Evolutionary conservation across 2,888 invertebrate genomes (phyloP).

Genomic region (Phaonia tiefii): DNA sequence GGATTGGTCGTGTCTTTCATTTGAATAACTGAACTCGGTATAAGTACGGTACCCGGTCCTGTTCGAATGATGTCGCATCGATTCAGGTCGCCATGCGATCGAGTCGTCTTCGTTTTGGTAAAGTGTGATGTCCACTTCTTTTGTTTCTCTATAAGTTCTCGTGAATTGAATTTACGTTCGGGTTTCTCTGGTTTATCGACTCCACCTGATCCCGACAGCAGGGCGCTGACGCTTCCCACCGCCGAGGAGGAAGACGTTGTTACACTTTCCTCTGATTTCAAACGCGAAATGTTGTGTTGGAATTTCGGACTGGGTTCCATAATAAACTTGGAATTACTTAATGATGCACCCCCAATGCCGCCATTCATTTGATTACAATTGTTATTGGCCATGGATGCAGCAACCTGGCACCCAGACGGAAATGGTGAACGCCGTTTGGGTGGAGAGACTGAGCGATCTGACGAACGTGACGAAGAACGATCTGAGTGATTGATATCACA

Average conservation of each 20-base stretch:
- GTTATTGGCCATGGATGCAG: conserved; percentile 76
- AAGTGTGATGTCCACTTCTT: conserved; percentile 96
- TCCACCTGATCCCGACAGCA: conserved; percentile 32
- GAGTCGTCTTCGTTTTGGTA: conserved; percentile 86
- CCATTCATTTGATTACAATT: conserved; percentile 79
- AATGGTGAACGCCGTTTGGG: conserved; percentile 79
- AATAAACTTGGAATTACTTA: conserved; percentile 76
- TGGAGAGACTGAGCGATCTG: conserved; percentile 80
- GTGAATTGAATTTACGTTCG: conserved; percentile 90
- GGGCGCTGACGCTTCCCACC: conserved; percentile 47
- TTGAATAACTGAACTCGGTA: conserved; percentile 79
- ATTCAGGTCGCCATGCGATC: conserved; percentile 85
- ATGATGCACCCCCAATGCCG: conserved; percentile 72
- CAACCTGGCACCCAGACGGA: conserved; percentile 75
- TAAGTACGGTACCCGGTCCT: conserved; percentile 82
- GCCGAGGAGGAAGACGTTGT: conserved; percentile 41
- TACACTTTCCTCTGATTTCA: conserved; percentile 82
- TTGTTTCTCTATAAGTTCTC: conserved; percentile 93
- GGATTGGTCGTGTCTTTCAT: conserved; percentile 71
- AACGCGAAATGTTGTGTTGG: conserved; percentile 82
- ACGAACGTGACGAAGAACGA: conserved; percentile 78
- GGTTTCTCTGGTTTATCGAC: conserved; percentile 89
- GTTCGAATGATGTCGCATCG: conserved; percentile 81
- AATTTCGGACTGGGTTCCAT: conserved; percentile 75
- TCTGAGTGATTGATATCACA: conserved; percentile 76